Evolutionary conservation across 1,140 invertebrate species (phyloP), one percentile per base, ranked within the genome.

Genomic region (Drosophila dunni): DNA sequence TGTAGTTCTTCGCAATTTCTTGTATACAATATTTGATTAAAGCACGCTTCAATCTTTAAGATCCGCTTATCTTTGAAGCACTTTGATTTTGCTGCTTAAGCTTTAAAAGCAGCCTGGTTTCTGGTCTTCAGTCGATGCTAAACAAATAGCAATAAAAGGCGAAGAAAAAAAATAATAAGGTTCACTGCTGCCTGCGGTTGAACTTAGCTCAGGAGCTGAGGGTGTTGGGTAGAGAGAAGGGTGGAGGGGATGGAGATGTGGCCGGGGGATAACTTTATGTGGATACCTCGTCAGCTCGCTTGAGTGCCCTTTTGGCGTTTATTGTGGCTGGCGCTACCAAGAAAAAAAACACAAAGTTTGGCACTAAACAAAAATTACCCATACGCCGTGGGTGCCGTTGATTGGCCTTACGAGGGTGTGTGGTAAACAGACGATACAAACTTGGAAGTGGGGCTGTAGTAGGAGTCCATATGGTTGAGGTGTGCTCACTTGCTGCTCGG

Each of bases 301-400:
- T 76, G 68, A 83, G 83, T 76, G 83, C 79, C 76, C 83, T 88
- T 88, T 69, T 65, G 69, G 83, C 79, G 65, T 86, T 79, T 79
- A 71, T 88, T 86, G 72, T 79, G 79, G 83, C 70, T 68, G 56
- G 53, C 57, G 60, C 50, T 51, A 67, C 61, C 72, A 44, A 54
- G 24, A 48, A 45, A 15, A 45, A 13, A 45, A 45, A 45, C 9
- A 45, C 10, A 86, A 86, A 79, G 64, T 86, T 88, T 76, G 64
- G 75, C 79, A 76, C 75, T 88, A 82, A 82, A 77, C 83, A 83
- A 76, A 86, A 82, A 86, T 88, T 86, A 88, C 83, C 83, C 83
- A 86, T 86, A 86, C 83, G 79, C 83, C 67, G 65, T 65, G 83
- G 81, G 79, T 71, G 66, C 71, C 67, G 69, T 71, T 81, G 78